Base-by-base conservation (phyloP, 2,888 invertebrate species). In the Ormyrus thymus region DNA sequence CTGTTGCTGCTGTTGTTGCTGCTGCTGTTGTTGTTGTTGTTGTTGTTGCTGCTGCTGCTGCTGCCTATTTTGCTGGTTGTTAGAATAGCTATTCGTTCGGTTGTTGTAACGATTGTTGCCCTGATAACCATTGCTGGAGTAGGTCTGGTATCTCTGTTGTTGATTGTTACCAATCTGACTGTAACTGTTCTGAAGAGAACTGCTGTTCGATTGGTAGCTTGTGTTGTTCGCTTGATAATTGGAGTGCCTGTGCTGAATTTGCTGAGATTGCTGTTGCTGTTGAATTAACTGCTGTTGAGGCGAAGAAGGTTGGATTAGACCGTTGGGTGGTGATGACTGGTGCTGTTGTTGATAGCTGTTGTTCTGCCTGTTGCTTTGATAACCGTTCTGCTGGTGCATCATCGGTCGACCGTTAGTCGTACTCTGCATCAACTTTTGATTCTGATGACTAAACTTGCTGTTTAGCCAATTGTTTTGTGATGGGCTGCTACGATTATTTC, bases 371-470 rank as follows among this genome's bases (percentile, higher is more conserved):
- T 56, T 55, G 48, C 91, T 92, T 76, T 93, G 92, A 84, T 93
- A 94, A 55, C 92, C 91, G 66, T 92, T 93, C 83, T 92, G 93
- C 43, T 92, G 93, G 85, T 92, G 92, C 43, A 92, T 92, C 81
- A 76, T 72, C 7, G 89, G 84, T 90, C 90, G 69, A 11, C 56
- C 45, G 13, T 59, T 50, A 8, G 56, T 56, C 15, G 69, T 72
- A 29, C 11, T 9, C 81, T 81, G 79, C 1, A 69, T 48, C 9
- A 78, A 10, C 53, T 80, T 79, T 6, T 70, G 72, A 51, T 51
- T 58, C 61, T 71, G 82, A n/a, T 89, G 84, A 80, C 73, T 91
- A 80, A 90, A 91, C 79, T 92, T 88, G 29, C 29, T 29, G 81
- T 84, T 86, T 56, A 92, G 92, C 93, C 94, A 94, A 81, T 92